Percentiles rank a stretch among this genome's conserved stretches.
These are phyloP conservation scores for Campoplex capitator DNA, from an alignment of 2,888 invertebrate genomes.

Conservation along the genomic window DNA sequence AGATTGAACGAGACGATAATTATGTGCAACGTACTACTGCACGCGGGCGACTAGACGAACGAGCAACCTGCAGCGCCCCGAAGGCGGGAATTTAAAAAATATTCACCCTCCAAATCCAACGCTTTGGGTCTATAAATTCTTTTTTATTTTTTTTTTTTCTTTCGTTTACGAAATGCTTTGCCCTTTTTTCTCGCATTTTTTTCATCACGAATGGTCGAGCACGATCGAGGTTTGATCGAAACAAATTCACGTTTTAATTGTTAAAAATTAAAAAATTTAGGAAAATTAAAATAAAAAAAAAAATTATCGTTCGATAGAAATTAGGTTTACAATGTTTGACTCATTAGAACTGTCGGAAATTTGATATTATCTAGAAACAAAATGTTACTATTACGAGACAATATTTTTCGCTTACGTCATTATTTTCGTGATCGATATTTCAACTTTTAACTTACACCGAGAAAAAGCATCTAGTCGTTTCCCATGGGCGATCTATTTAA, in stretches of 20 bases:
- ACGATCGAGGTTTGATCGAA: background rate
- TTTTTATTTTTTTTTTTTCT: too few relatives aligned
- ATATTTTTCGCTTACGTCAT: too few relatives aligned
- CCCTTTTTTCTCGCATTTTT: background rate
- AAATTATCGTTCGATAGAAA: background rate
- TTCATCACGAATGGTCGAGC: background rate
- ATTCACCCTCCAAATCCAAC: background rate
- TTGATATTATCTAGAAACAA: too few relatives aligned
- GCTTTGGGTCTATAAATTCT: background rate
- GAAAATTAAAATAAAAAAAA: too few relatives aligned
- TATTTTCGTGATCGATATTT: too few relatives aligned
- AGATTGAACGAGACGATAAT: conserved; percentile 1
- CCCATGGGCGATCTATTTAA: too few relatives aligned
- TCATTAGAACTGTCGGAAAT: too few relatives aligned
- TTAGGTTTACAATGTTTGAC: background rate
- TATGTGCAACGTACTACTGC: background rate
- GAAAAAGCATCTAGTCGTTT: too few relatives aligned
- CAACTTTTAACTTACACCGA: too few relatives aligned
- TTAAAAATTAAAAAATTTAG: too few relatives aligned
- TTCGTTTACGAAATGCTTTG: background rate
- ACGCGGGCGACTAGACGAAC: background rate
- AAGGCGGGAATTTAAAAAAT: background rate
- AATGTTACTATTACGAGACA: too few relatives aligned
- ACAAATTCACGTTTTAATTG: too few relatives aligned
- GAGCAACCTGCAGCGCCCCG: background rate